These are phyloP conservation scores for Microtus oregoni DNA, from an alignment of 2,113 vertebrate genomes.

Conservation along the genomic window DNA sequence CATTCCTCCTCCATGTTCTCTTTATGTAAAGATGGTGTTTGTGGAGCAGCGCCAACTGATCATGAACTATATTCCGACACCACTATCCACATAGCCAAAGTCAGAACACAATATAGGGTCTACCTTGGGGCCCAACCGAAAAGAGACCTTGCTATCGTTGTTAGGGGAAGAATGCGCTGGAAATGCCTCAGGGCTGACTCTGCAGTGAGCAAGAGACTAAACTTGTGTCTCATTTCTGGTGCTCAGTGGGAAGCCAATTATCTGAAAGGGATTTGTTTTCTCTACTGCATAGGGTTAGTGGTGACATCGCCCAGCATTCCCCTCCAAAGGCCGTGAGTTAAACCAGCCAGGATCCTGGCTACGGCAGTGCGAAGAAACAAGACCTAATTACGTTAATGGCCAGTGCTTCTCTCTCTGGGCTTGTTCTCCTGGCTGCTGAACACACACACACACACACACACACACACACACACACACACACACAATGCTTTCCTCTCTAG, in stretches of 20 bases:
- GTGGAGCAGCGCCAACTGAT: background rate
- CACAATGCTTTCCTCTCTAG: constrained; percentile 1
- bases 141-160: background rate
- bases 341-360: background rate
- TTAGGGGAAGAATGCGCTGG: background rate
- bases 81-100: constrained; percentile 5
- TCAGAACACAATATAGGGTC: background rate
- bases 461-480: background rate
- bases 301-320: background rate
- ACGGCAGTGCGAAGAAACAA: background rate
- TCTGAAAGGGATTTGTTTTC: background rate
- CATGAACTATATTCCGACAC: background rate
- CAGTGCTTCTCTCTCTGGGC: constrained; percentile 1
- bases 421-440: constrained; percentile 25
- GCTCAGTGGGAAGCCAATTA: background rate
- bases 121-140: background rate
- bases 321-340: constrained; percentile 20
- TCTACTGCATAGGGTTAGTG: background rate
- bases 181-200: background rate
- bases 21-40: background rate
- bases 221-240: background rate
- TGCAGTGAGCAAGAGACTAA: background rate
- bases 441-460: background rate
- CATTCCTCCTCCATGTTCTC: background rate
- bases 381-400: background rate